Evolutionary conservation across 1,140 invertebrate species (phyloP), one percentile per base, ranked within the genome.

Genomic region (Zaprionus kolodkinae): DNA sequence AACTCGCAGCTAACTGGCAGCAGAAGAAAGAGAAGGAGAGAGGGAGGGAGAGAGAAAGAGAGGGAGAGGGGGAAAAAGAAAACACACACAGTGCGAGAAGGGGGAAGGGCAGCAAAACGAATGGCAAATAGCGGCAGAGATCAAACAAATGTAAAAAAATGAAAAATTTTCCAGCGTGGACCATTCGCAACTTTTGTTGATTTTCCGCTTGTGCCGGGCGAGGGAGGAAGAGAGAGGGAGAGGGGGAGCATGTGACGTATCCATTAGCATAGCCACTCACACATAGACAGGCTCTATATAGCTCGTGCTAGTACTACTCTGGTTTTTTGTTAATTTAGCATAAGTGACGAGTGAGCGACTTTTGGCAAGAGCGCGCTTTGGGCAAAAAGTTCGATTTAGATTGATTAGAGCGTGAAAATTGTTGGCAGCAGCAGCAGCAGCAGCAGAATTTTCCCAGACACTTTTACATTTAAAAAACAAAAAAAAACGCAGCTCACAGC

Each of bases 261-360:
- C 40, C 61, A 36, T 66, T 64, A 38, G 38, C 63, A 62, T 66
- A 55, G 45, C 38, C 36, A 50, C 38, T 38, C 38, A 17, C 30
- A 27, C 11, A 45, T 33, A n/a, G 30, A n/a, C 56, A 25, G 36
- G 6, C 21, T 21, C 27, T 5, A 38, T 52, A 52, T 13, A 30
- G 38, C 21, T 35, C 55, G 2, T 55, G 9, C 5, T 27, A 48
- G 50, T 67, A 45, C 48, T 13, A 11, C 36, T 40, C 33, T 70
- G 38, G 21, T 35, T 79, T 88, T 89, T 81, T 89, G 85, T 81
- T 89, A 89, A 89, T 89, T 89, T 89, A 74, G 86, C 85, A 89
- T 81, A 85, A 89, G 85, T 81, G 85, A 89, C 85, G 85, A 89
- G 81, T 89, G 85, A 85, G 85, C 88, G 85, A 89, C 85, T 89